phyloP scores from a whole-genome alignment of 2,797 vertebrate species.

The Labroides dimidiatus region DNA sequence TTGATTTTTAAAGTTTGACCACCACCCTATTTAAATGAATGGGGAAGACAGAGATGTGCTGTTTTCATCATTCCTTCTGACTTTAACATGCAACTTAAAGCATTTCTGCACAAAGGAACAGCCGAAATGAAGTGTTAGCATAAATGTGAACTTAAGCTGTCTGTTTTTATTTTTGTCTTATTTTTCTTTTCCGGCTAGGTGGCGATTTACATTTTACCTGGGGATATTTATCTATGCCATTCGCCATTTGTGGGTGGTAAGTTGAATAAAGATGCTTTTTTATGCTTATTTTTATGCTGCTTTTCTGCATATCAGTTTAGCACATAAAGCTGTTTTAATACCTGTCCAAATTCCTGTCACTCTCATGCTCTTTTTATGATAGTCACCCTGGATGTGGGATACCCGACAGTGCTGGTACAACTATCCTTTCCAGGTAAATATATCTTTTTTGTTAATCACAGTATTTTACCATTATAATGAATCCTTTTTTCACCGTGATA shows the following conservation, averaged over 20 bases:
- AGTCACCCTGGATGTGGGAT: conserved; percentile 82
- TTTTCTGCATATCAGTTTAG: no score
- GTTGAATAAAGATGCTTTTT: conserved; percentile 37
- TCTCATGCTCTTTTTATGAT: conserved; percentile 21
- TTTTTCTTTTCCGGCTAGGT: conserved; percentile 60
- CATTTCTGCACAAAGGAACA: not conserved
- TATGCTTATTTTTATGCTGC: no score
- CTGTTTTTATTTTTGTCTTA: not conserved
- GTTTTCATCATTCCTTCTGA: not conserved
- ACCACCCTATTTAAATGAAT: no score
- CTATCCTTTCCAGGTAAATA: conserved; percentile 77
- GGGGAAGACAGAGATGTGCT: not conserved
- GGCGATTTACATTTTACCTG: conserved; percentile 81
- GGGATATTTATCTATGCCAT: conserved; percentile 77
- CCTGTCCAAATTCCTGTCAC: no score
- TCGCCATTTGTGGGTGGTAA: conserved; percentile 76
- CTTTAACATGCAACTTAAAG: not conserved
- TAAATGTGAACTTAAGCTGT: not conserved
- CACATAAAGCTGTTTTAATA: no score
- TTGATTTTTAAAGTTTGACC: no score
- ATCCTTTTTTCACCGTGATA: not conserved
- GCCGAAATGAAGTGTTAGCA: not conserved
- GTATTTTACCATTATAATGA: not conserved
- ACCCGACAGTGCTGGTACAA: conserved; percentile 77
- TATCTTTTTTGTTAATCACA: not conserved